Evolutionary conservation across 1,140 invertebrate species (phyloP).

Genomic region (Brachystomella parvula): DNA sequence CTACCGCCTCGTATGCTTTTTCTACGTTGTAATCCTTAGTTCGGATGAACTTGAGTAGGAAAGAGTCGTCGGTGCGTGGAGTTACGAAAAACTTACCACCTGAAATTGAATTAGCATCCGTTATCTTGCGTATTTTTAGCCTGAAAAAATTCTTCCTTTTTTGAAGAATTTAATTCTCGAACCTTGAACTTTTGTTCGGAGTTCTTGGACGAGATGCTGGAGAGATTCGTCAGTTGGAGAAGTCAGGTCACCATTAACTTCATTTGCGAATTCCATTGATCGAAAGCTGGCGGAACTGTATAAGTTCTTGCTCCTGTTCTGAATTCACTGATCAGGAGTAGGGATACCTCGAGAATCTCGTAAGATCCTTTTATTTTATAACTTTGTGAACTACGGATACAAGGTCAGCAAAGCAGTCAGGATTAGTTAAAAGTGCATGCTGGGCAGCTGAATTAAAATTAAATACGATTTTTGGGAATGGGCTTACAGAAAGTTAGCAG

Average conservation of each 20-base stretch:
- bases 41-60: neutral
- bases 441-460: too few species aligned
- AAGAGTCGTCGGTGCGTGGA: neutral
- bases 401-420: too few species aligned
- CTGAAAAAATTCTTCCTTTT: neutral
- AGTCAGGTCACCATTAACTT: neutral
- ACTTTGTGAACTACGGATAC: too few species aligned
- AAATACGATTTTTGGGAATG: too few species aligned
- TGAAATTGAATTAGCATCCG: neutral
- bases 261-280: too few species aligned
- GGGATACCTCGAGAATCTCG: too few species aligned
- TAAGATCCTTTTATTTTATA: too few species aligned
- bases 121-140: conserved; percentile 6
- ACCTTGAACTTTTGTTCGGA: neutral
- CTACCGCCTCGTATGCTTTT: neutral
- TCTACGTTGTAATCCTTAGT: neutral
- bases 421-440: too few species aligned
- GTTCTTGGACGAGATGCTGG: neutral
- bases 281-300: too few species aligned
- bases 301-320: too few species aligned
- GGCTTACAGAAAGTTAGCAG: too few species aligned
- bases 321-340: too few species aligned
- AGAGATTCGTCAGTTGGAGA: neutral
- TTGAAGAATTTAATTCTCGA: neutral
- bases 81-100: conserved; percentile 2